Conservation (phyloP, 2,888 invertebrate genomes). For the Steromphala cineraria region DNA sequence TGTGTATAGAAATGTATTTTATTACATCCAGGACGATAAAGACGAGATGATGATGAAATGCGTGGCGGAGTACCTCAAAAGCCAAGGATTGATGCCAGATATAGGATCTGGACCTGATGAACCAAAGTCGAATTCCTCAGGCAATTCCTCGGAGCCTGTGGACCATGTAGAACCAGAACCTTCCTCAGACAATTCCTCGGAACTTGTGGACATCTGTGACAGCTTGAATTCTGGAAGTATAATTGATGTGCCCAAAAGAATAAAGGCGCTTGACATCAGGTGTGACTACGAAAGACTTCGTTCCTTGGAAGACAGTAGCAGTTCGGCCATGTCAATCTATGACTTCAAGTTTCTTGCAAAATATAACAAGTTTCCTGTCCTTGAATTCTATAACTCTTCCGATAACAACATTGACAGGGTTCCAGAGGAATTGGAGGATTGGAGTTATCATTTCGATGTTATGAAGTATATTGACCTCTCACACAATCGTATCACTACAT, state of each 20-base stretch:
- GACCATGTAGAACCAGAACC: neutral
- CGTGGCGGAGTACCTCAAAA: too few relatives aligned
- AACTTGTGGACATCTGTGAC: neutral
- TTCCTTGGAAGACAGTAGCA: conserved; percentile 47
- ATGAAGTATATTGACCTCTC: conserved; percentile 54
- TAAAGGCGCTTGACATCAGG: neutral
- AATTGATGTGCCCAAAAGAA: neutral
- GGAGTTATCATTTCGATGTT: conserved; percentile 52
- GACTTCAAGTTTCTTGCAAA: conserved; percentile 46
- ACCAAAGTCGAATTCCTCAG: too few relatives aligned
- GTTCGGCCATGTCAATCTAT: conserved; percentile 38
- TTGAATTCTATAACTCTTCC: conserved; percentile 37
- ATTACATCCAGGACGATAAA: neutral
- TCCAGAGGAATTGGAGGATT: conserved; percentile 42
- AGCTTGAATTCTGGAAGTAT: neutral
- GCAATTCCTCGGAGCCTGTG: neutral
- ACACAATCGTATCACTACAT: conserved; percentile 48
- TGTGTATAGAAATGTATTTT: neutral
- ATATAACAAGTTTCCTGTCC: conserved; percentile 43
- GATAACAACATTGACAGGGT: conserved; percentile 41
- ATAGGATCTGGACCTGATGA: too few relatives aligned
- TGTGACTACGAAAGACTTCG: conserved; percentile 45
- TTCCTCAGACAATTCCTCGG: too few relatives aligned
- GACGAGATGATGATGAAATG: neutral
- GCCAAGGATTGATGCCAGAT: too few relatives aligned